Evolutionary conservation across 1,140 invertebrate species (phyloP).

Genomic region (Stenopsyche tienmushanensis): DNA sequence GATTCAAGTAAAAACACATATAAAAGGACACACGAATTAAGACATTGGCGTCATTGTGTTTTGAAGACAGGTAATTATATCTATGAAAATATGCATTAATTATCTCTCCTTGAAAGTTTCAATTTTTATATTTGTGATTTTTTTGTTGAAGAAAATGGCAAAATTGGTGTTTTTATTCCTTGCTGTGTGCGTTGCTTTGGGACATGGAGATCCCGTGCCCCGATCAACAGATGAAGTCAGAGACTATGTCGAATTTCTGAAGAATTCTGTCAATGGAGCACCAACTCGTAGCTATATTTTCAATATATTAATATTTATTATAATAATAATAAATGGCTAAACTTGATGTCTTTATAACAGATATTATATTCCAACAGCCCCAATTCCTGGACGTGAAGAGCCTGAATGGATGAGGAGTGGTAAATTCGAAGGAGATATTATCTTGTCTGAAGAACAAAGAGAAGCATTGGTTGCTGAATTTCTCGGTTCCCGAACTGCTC

Average conservation of each 20-base stretch:
- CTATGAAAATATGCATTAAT: neutral
- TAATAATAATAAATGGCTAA: neutral
- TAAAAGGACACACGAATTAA: neutral
- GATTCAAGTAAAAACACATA: neutral
- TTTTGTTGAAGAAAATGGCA: neutral
- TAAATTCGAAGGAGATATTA: slow-evolving; percentile 56
- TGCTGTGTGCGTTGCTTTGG: neutral
- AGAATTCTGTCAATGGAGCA: slow-evolving; percentile 9
- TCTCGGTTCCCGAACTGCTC: slow-evolving; percentile 58
- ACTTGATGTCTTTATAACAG: neutral
- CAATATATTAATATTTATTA: neutral
- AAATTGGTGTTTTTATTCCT: neutral
- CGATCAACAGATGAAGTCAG: neutral
- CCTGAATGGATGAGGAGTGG: slow-evolving; percentile 55
- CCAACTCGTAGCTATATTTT: neutral
- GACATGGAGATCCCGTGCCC: neutral
- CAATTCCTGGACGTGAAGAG: slow-evolving; percentile 13
- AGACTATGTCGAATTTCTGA: slow-evolving; percentile 13
- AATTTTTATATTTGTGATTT: slow-evolving; percentile 26
- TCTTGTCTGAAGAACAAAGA: slow-evolving; percentile 52
- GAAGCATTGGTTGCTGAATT: slow-evolving; percentile 49
- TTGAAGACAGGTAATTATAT: neutral
- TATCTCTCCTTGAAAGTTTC: neutral
- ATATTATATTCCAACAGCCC: neutral
- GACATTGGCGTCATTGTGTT: neutral